phyloP scores from a whole-genome alignment of 2,888 invertebrate species.

The Parnassius smintheus region DNA sequence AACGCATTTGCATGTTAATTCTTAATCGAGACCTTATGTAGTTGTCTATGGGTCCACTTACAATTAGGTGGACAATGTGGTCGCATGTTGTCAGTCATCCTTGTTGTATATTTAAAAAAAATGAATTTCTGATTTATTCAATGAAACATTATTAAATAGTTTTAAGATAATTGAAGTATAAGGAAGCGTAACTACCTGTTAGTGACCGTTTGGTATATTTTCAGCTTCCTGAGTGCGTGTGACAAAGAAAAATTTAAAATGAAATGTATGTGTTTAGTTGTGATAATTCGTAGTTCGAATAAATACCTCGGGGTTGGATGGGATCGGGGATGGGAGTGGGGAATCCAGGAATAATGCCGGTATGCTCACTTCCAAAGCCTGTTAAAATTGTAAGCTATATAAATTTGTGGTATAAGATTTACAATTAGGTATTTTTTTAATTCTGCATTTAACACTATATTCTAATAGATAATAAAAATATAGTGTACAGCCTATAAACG shows the following conservation, averaged over 20 bases:
- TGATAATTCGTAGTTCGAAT: constrained; percentile 3
- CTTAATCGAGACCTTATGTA: background rate
- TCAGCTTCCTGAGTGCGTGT: constrained; percentile 51
- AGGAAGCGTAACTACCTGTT: constrained; percentile 39
- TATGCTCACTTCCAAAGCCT: background rate
- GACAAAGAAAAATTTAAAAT: constrained; percentile 26
- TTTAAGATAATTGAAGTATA: too few species aligned
- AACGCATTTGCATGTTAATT: too few species aligned
- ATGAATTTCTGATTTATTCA: too few species aligned
- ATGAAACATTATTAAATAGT: too few species aligned
- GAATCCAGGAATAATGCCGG: background rate
- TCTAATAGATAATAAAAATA: too few species aligned
- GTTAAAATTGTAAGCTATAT: too few species aligned
- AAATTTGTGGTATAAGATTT: too few species aligned
- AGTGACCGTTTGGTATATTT: constrained; percentile 55
- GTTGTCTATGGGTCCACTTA: background rate
- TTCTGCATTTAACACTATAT: too few species aligned
- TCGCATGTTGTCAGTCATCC: background rate
- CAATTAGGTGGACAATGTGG: too few species aligned
- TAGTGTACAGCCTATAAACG: too few species aligned
- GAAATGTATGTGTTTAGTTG: background rate
- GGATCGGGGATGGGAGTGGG: background rate
- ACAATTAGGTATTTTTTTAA: too few species aligned
- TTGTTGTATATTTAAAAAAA: constrained; percentile 20
- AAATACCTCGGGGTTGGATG: background rate